Percentiles rank a stretch among this genome's conserved stretches.
phyloP scores from a whole-genome alignment of 2,113 vertebrate species.

The Ivindomyrus marchei region DNA sequence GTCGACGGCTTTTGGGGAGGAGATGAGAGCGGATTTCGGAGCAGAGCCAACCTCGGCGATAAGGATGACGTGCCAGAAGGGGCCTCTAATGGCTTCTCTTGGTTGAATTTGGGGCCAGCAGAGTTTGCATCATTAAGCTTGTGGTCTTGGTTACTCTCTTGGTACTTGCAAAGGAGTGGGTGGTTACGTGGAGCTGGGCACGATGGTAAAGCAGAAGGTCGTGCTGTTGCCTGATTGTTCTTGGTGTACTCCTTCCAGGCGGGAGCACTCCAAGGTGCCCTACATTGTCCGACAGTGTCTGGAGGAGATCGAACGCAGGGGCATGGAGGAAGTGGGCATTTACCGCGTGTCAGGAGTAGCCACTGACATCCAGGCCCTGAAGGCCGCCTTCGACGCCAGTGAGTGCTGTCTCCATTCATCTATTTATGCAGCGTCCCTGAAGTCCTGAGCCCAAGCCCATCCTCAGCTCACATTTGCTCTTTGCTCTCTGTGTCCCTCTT shows the following conservation, averaged over 20 bases:
- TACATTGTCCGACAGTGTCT: conserved; percentile 96
- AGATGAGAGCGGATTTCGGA: background rate
- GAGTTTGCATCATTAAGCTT: background rate
- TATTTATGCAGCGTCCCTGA: background rate
- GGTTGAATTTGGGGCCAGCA: background rate
- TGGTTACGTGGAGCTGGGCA: background rate
- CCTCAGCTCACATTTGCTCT: background rate
- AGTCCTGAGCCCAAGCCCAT: background rate
- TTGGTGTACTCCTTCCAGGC: conserved; percentile 51
- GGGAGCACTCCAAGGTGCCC: conserved; percentile 93
- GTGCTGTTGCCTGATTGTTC: background rate
- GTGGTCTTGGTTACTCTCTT: background rate
- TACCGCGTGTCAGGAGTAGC: conserved; percentile 94
- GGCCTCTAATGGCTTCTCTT: background rate
- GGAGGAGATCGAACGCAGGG: conserved; percentile 91
- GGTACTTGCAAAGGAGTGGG: background rate
- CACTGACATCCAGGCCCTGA: conserved; percentile 92
- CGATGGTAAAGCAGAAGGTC: background rate
- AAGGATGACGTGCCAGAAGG: background rate
- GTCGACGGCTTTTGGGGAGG: background rate
- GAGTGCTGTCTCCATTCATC: conserved; percentile 51
- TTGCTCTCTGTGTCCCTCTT: background rate
- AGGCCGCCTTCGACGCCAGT: conserved; percentile 95
- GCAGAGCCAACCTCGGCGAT: background rate
- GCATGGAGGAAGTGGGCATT: conserved; percentile 98